Conservation (phyloP, 2,888 invertebrate species). For the Lumbricus terrestris region DNA sequence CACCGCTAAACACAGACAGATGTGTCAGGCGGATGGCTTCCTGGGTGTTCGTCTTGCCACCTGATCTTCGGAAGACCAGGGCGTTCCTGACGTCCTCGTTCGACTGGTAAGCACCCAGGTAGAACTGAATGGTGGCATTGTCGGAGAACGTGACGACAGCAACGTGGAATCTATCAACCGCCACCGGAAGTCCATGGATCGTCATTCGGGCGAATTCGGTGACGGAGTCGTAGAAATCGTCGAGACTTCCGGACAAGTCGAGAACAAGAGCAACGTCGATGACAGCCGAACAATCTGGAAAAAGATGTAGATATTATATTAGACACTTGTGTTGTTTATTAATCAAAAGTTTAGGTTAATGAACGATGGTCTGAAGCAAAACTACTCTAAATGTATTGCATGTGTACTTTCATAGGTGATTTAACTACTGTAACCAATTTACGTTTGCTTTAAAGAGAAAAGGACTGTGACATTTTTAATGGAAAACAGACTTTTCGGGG, state of each 20-base stretch:
- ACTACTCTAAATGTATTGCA: no score
- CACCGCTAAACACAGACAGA: conserved; percentile 24
- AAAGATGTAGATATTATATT: background rate
- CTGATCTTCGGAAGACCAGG: conserved; percentile 19
- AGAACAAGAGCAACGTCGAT: conserved; percentile 48
- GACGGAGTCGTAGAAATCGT: conserved; percentile 31
- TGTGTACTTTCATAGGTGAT: no score
- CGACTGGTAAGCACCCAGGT: conserved; percentile 39
- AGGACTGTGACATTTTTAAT: no score
- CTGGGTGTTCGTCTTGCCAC: conserved; percentile 37
- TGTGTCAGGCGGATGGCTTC: conserved; percentile 28
- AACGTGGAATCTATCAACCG: conserved; percentile 49
- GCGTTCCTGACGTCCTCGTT: conserved; percentile 28
- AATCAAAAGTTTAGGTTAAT: no score
- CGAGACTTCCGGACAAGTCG: conserved; percentile 50
- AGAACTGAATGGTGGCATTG: conserved; percentile 50
- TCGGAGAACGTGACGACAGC: conserved; percentile 57
- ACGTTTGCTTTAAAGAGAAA: no score
- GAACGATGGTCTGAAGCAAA: no score
- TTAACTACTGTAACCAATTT: no score
- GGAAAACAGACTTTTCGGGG: no score
- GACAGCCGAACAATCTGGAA: conserved; percentile 24
- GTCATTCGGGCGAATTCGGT: conserved; percentile 52
- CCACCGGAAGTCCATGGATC: conserved; percentile 52
- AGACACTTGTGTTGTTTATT: no score